These are phyloP conservation scores for Chironomus tepperi DNA, from an alignment of 1,140 invertebrate genomes.

Conservation along the genomic window DNA sequence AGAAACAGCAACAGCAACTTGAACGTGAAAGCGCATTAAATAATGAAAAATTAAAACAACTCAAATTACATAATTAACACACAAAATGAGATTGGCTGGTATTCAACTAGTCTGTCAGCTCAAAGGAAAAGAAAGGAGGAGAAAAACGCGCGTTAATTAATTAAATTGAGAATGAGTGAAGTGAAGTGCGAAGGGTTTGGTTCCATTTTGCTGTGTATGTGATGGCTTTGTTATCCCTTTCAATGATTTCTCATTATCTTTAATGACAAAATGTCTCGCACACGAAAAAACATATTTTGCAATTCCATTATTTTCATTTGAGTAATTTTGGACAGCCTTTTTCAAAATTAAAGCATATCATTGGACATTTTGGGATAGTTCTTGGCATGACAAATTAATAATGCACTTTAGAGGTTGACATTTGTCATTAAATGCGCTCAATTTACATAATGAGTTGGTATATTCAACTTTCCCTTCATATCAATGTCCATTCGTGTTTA, in stretches of 20 bases:
- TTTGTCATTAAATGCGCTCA: too few species aligned
- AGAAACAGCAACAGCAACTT: too few species aligned
- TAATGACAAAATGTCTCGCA: neutral
- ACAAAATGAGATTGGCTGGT: neutral
- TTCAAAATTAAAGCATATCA: too few species aligned
- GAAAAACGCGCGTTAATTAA: neutral
- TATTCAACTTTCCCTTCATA: too few species aligned
- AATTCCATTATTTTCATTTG: too few species aligned
- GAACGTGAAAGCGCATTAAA: neutral
- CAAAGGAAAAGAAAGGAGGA: neutral
- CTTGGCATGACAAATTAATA: too few species aligned
- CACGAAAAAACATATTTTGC: neutral
- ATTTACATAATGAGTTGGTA: too few species aligned
- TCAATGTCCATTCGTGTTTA: too few species aligned
- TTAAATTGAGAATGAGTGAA: neutral
- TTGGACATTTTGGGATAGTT: too few species aligned
- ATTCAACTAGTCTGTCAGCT: neutral
- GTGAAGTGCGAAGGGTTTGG: neutral
- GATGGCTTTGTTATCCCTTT: neutral
- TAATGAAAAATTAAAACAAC: neutral
- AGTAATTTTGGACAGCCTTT: too few species aligned
- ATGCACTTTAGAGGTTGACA: too few species aligned
- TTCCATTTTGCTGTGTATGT: neutral
- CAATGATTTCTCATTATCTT: neutral
- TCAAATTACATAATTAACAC: slow-evolving; percentile 3